These are phyloP conservation scores for Drosophila robusta DNA, from an alignment of 2,888 invertebrate genomes.

Conservation along the genomic window DNA sequence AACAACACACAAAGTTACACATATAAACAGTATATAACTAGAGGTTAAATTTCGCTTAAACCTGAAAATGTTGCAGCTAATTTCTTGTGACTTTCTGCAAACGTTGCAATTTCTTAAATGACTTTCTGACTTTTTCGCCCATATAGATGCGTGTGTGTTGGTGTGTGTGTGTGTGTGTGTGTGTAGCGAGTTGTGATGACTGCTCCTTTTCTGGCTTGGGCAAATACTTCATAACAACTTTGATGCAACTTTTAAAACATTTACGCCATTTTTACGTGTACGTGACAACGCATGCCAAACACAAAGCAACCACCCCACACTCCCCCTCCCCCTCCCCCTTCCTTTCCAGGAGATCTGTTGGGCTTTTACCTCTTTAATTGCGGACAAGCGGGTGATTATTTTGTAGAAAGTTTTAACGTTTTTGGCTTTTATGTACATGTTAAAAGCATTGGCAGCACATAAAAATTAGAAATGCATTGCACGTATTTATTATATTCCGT, in stretches of 20 bases:
- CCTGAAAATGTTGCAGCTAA: slow-evolving; percentile 60
- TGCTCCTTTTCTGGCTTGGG: slow-evolving; percentile 31
- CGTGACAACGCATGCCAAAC: slow-evolving; percentile 76
- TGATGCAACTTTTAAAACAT: slow-evolving; percentile 78
- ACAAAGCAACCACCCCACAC: slow-evolving; percentile 30
- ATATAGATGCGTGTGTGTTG: background rate
- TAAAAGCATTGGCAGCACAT: slow-evolving; percentile 46
- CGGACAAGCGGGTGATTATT: slow-evolving; percentile 72
- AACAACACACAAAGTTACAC: background rate
- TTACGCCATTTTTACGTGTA: slow-evolving; percentile 73
- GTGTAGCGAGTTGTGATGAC: slow-evolving; percentile 9
- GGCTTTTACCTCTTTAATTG: slow-evolving; percentile 68
- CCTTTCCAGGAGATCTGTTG: slow-evolving; percentile 20
- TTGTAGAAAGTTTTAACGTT: slow-evolving; percentile 55
- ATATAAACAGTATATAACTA: slow-evolving; percentile 13
- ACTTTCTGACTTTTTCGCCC: slow-evolving; percentile 39
- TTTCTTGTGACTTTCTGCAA: slow-evolving; percentile 58
- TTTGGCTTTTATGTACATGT: slow-evolving; percentile 36
- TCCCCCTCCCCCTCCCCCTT: background rate
- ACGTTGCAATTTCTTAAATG: slow-evolving; percentile 63
- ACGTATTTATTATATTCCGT: slow-evolving; percentile 77
- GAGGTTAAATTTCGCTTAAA: slow-evolving; percentile 38
- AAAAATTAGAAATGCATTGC: slow-evolving; percentile 67
- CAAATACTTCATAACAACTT: slow-evolving; percentile 76
- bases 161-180: slow-evolving; percentile 3